These are phyloP conservation scores for Nesometra sesokonis DNA, from an alignment of 35 echinoderm and acorn worm genomes.

Conservation along the genomic window DNA sequence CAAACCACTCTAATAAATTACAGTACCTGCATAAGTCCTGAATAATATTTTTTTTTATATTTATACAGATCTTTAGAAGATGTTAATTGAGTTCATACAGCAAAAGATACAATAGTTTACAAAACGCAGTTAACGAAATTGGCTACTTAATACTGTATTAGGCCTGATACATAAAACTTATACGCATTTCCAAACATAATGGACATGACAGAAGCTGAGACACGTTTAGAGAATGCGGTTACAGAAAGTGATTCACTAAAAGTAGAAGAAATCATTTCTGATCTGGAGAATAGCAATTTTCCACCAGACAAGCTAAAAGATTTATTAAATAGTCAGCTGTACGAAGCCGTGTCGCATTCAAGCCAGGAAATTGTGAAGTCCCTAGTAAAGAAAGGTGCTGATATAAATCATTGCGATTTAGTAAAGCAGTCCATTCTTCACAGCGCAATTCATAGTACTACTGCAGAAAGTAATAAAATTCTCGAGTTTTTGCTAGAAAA, in stretches of 20 bases:
- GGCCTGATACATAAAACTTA: no score
- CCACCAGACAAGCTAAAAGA: not conserved
- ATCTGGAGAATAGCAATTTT: not conserved
- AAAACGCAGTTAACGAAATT: no score
- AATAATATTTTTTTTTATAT: no score
- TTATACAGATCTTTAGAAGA: no score
- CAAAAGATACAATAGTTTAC: no score
- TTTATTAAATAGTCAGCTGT: not conserved
- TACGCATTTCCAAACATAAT: no score
- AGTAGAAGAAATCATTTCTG: not conserved
- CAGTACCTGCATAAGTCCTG: no score
- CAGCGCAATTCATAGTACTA: not conserved
- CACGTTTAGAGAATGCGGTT: not conserved
- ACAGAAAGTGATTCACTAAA: not conserved
- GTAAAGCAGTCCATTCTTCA: not conserved
- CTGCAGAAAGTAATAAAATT: not conserved
- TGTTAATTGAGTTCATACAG: no score
- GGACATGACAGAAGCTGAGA: not conserved
- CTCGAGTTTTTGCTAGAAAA: not conserved
- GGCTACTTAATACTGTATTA: no score
- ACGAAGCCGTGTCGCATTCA: not conserved
- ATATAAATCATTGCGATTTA: not conserved
- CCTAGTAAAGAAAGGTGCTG: not conserved
- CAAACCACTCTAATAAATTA: no score
- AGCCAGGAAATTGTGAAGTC: not conserved